These are phyloP conservation scores for Phenacoccus solenopsis DNA, from an alignment of 1,140 invertebrate genomes.

Conservation along the genomic window DNA sequence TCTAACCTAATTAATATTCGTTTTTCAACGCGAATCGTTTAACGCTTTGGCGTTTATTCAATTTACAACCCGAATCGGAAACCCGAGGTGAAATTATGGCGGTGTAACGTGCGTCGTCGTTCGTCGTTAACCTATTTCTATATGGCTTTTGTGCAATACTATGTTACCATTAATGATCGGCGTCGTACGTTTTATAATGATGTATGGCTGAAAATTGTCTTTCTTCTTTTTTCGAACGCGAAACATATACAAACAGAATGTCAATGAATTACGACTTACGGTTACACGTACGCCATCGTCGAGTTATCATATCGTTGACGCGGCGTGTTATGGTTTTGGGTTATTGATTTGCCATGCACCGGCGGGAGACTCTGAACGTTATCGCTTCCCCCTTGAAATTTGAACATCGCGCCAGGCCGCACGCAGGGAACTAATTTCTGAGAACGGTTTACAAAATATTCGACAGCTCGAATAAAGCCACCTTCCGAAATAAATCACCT, in stretches of 20 bases:
- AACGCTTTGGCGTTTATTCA: not conserved
- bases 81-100: not conserved
- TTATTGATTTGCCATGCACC: no score
- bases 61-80: not conserved
- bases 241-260: not conserved
- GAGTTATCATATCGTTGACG: no score
- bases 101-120: not conserved
- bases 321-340: no score
- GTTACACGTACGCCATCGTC: no score
- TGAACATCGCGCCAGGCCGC: no score
- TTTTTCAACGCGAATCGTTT: not conserved
- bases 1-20: not conserved
- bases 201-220: not conserved
- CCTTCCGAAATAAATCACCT: not conserved
- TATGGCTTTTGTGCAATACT: not conserved
- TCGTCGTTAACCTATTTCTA: not conserved
- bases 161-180: not conserved
- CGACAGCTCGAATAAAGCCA: not conserved
- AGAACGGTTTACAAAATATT: not conserved
- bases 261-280: not conserved
- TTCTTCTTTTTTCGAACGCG: not conserved
- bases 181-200: not conserved
- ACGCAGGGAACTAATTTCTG: not conserved
- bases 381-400: no score
- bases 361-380: no score